Evolutionary conservation across 2,113 vertebrate genomes (phyloP), one percentile per base, ranked within the genome.

Genomic region (Pseudorasbora parva): DNA sequence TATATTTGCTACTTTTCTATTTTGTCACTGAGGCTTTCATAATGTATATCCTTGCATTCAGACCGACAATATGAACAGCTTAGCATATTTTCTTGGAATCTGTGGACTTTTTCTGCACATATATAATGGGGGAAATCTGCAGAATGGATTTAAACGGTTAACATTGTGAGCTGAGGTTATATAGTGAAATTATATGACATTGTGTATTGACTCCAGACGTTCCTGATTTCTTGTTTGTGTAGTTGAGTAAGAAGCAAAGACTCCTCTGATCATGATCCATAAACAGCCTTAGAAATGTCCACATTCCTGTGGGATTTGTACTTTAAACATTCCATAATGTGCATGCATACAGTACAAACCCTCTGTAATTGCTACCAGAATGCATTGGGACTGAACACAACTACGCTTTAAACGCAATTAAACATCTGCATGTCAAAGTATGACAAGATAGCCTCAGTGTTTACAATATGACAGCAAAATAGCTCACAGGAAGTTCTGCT

Each of bases 271-370:
- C 64, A n/a, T 45, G 15, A 71, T 66, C 69, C 57, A 27, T 21
- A 47, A 64, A 77, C 41, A 56, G 69, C 71, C 69, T 64, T 17
- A 8, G 62, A 57, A 77, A 74, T 51, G 64, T 78, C 27, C 45
- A 84, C 86, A 87, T 91, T 88, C 87, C 88, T 88, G 62, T 69
- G 77, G 71, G 59, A 83, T 88, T 84, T 51, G 57, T 73, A 12
- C 37, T 69, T 88, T 86, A 88, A 89, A 87, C 25, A 86, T 80
- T 87, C 81, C 51, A 81, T 66, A 30, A n/a, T 78, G 85, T 79
- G 84, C 76, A 82, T 59, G 68, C 43, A 62, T 57, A 72, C 69
- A 59, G 75, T 49, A 78, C 47, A 60, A 54, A 78, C 74, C 69
- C 59, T 82, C 59, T n/a, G 84, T 88, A 88, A 89, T 89, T 89